A percentile compares a stretch with the other conserved stretches of the same genome.
Conservation (phyloP, 2,113 vertebrate species). For the Chauna torquata region DNA sequence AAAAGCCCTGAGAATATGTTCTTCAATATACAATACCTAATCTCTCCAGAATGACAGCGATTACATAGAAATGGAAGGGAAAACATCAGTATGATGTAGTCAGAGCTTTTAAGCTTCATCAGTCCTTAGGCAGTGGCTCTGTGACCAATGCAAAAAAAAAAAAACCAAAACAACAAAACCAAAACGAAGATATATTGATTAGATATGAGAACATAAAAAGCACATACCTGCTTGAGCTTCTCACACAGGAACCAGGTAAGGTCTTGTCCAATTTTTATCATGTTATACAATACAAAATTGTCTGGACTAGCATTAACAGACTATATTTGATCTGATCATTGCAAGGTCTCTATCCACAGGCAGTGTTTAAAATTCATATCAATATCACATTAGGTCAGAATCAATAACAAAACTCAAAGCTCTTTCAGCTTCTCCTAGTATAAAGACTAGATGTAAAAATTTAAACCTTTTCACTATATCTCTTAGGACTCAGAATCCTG, state of each 20-base stretch:
- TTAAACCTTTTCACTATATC: neutral
- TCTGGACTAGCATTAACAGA: neutral
- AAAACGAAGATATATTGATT: slow-evolving; percentile 3
- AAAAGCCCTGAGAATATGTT: slow-evolving; percentile 43
- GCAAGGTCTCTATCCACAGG: neutral
- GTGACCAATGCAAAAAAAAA: neutral
- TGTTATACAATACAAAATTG: slow-evolving; percentile 41
- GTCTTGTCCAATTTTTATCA: slow-evolving; percentile 5
- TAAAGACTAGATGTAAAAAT: neutral
- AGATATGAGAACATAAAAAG: neutral
- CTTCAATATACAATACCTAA: slow-evolving; percentile 6
- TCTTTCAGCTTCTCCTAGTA: neutral
- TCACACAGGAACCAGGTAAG: neutral
- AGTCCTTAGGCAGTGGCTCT: neutral
- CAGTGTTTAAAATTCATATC: slow-evolving; percentile 3
- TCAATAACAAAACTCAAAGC: slow-evolving; percentile 15
- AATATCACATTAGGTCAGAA: slow-evolving; percentile 27
- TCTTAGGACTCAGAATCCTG: neutral
- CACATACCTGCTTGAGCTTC: neutral
- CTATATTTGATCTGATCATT: slow-evolving; percentile 13
- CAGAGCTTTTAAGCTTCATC: slow-evolving; percentile 24
- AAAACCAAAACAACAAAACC: neutral
- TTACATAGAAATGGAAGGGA: slow-evolving; percentile 15
- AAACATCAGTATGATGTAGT: neutral
- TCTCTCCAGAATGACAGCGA: slow-evolving; percentile 14